Conservation (phyloP, 2,888 invertebrate genomes). For the Willowsia nigromaculata region DNA sequence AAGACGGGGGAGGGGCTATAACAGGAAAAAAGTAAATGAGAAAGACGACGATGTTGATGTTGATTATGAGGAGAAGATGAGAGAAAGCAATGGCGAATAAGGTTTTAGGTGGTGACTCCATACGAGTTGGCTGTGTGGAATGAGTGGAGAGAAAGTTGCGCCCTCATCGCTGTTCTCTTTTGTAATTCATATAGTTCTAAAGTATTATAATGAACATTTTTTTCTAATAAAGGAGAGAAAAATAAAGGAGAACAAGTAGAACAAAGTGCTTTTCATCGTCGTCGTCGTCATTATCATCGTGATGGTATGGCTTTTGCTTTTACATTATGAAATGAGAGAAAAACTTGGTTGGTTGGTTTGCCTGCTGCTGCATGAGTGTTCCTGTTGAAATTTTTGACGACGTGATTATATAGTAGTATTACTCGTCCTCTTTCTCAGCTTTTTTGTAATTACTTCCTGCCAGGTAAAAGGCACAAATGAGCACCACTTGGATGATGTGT, state of each 20-base stretch:
- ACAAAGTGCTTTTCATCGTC: constrained; percentile 44
- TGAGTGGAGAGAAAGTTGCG: neutral
- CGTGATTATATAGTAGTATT: constrained; percentile 13
- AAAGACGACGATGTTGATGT: constrained; percentile 36
- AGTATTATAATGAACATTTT: constrained; percentile 69
- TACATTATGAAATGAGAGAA: constrained; percentile 39
- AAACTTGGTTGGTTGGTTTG: neutral
- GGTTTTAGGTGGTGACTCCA: neutral
- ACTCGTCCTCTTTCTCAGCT: constrained; percentile 16
- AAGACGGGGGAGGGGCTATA: constrained; percentile 4
- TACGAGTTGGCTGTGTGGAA: neutral
- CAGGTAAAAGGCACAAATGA: constrained; percentile 68
- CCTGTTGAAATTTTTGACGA: constrained; percentile 23
- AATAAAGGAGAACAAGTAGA: constrained; percentile 40
- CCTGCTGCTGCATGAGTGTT: neutral
- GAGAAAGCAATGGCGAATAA: constrained; percentile 29
- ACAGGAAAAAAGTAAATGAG: constrained; percentile 31
- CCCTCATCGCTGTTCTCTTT: constrained; percentile 29
- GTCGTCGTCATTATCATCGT: constrained; percentile 12
- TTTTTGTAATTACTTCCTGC: constrained; percentile 69
- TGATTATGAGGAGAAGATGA: neutral
- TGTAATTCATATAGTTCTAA: constrained; percentile 61
- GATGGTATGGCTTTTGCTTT: constrained; percentile 31
- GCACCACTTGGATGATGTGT: neutral
- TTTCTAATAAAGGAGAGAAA: constrained; percentile 39